A percentile compares a stretch with the other conserved stretches of the same genome.
phyloP scores from a whole-genome alignment of 23 tunicate genomes.

The Styela clava region DNA sequence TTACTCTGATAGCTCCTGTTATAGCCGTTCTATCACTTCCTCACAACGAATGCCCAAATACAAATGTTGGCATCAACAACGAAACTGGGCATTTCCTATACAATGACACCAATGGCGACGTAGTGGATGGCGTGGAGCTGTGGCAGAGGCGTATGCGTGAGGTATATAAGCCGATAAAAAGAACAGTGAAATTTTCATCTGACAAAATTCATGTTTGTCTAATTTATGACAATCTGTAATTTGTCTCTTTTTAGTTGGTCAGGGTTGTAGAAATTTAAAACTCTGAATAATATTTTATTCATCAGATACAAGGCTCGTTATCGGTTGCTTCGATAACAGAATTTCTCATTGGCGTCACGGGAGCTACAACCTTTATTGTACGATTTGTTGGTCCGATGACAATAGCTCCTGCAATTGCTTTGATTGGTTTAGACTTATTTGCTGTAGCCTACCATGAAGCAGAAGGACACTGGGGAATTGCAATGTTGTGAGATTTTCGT shows the following conservation, averaged over 20 bases:
- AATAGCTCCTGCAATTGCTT: conserved; percentile 60
- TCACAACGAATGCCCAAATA: conserved; percentile 62
- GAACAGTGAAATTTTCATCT: neutral
- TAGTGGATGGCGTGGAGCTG: conserved; percentile 58
- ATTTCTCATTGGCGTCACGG: conserved; percentile 55
- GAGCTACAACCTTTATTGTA: conserved; percentile 49
- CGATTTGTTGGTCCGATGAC: conserved; percentile 71
- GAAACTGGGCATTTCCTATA: conserved; percentile 33
- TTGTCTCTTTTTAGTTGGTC: too few relatives aligned
- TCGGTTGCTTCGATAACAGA: conserved; percentile 54
- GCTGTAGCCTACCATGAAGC: conserved; percentile 38
- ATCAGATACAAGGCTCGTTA: conserved; percentile 80
- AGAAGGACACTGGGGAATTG: conserved; percentile 62
- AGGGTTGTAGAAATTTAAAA: too few relatives aligned
- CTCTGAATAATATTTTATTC: too few relatives aligned
- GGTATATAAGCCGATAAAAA: conserved; percentile 17
- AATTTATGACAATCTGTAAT: too few relatives aligned
- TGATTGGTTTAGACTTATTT: conserved; percentile 72
- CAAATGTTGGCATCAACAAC: conserved; percentile 30
- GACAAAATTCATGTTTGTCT: neutral
- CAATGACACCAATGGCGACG: conserved; percentile 60
- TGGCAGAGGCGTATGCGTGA: conserved; percentile 78
- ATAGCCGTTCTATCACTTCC: conserved; percentile 58
- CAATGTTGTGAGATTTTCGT: conserved; percentile 58
- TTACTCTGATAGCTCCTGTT: conserved; percentile 55